Percentiles rank a stretch among this genome's conserved stretches.
Evolutionary conservation across 1,140 invertebrate species (phyloP).

Genomic region (Danaus plexippus): DNA sequence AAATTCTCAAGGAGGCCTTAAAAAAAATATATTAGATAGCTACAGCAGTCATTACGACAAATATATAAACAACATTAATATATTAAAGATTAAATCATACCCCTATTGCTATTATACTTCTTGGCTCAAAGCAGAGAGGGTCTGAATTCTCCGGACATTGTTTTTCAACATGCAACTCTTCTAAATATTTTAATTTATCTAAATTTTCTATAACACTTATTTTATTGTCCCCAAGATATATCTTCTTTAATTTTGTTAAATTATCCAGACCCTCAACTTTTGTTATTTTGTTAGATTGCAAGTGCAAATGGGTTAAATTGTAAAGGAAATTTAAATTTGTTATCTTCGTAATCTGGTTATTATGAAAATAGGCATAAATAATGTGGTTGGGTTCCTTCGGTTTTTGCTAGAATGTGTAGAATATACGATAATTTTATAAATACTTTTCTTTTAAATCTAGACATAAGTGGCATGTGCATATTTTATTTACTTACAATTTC

Average conservation of each 20-base stretch:
- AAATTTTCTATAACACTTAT: conserved; percentile 80
- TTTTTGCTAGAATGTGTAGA: conserved; percentile 64
- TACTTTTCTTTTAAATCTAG: conserved; percentile 1
- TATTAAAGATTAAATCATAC: conserved; percentile 56
- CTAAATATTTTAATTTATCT: conserved; percentile 72
- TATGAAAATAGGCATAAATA: conserved; percentile 77
- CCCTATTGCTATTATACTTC: conserved; percentile 72
- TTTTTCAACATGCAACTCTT: conserved; percentile 78
- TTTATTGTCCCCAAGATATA: conserved; percentile 78
- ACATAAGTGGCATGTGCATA: not conserved
- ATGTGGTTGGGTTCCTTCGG: conserved; percentile 67
- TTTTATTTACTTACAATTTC: conserved; percentile 44
- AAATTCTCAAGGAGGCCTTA: conserved; percentile 48
- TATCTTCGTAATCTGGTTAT: conserved; percentile 75
- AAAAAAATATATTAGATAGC: conserved; percentile 16
- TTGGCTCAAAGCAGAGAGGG: conserved; percentile 78
- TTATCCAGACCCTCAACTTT: conserved; percentile 76
- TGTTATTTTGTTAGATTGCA: conserved; percentile 78
- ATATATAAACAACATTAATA: conserved; percentile 2
- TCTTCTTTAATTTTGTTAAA: conserved; percentile 74
- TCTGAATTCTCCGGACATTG: conserved; percentile 73
- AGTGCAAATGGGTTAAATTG: conserved; percentile 77
- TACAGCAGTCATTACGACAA: not conserved
- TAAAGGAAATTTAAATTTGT: conserved; percentile 73
- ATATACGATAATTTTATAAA: not conserved